Percentiles rank a stretch among this genome's conserved stretches.
These are phyloP conservation scores for Galaxias olidus DNA, from an alignment of 2,797 vertebrate genomes.

Conservation along the genomic window DNA sequence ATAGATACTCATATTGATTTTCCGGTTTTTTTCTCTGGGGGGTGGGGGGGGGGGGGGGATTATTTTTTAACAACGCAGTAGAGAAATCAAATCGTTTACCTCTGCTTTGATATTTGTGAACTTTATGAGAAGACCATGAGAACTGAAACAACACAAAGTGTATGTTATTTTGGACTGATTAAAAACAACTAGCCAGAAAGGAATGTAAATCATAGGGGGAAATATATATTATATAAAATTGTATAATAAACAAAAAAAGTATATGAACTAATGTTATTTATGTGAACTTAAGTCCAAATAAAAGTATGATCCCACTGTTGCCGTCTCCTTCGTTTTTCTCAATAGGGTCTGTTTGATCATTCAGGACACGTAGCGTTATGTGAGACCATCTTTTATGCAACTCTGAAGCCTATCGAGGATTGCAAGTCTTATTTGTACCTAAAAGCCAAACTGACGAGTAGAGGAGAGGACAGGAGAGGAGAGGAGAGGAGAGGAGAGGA, in stretches of 20 bases:
- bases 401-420: too few relatives aligned
- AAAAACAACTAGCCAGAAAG: conserved; percentile 71
- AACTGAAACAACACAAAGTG: conserved; percentile 64
- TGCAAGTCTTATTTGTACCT: neutral
- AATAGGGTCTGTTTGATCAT: conserved; percentile 16
- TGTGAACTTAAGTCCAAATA: conserved; percentile 82
- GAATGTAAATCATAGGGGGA: conserved; percentile 78
- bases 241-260: conserved; percentile 77
- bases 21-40: conserved; percentile 45
- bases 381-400: neutral
- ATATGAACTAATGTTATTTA: conserved; percentile 86
- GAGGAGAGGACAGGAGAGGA: too few relatives aligned
- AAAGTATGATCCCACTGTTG: conserved; percentile 73
- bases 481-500: neutral
- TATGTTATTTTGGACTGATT: conserved; percentile 68
- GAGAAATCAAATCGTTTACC: conserved; percentile 57
- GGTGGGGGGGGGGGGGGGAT: too few relatives aligned
- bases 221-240: conserved; percentile 85
- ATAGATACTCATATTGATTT: conserved; percentile 52
- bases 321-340: conserved; percentile 30
- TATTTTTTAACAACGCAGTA: conserved; percentile 60
- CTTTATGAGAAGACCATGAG: conserved; percentile 51
- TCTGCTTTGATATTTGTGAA: conserved; percentile 64
- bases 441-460: too few relatives aligned
- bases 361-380: neutral